Conservation (phyloP, 2,113 vertebrate genomes). For the Eidolon helvum region DNA sequence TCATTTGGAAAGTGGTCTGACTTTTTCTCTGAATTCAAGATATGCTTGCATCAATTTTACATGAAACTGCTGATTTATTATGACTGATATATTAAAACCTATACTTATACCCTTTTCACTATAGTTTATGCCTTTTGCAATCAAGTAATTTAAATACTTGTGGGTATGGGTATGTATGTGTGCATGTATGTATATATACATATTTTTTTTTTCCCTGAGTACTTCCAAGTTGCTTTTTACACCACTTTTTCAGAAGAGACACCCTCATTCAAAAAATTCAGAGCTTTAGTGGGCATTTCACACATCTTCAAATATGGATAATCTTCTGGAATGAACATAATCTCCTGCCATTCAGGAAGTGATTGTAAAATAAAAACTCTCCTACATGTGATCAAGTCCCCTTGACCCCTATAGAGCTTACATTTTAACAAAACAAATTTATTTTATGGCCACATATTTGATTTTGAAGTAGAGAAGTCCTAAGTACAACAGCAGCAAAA, state of each 20-base stretch:
- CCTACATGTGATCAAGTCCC: neutral
- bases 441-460: neutral
- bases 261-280: constrained; percentile 14
- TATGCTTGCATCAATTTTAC: neutral
- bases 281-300: neutral
- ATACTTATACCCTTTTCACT: neutral
- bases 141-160: neutral
- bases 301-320: constrained; percentile 19
- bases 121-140: neutral
- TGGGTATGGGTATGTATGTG: too few relatives aligned
- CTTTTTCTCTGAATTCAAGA: constrained; percentile 31
- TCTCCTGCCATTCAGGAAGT: neutral
- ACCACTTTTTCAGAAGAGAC: neutral
- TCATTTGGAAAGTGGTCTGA: neutral
- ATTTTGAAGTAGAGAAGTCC: neutral
- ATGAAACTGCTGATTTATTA: neutral
- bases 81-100: neutral
- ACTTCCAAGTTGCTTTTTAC: neutral
- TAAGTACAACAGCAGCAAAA: neutral
- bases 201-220: neutral
- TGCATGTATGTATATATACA: neutral
- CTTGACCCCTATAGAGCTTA: neutral
- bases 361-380: neutral
- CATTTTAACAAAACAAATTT: constrained; percentile 17
- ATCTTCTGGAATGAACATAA: neutral